These are phyloP conservation scores for Monopterus albus DNA, from an alignment of 2,113 vertebrate genomes.

Conservation along the genomic window DNA sequence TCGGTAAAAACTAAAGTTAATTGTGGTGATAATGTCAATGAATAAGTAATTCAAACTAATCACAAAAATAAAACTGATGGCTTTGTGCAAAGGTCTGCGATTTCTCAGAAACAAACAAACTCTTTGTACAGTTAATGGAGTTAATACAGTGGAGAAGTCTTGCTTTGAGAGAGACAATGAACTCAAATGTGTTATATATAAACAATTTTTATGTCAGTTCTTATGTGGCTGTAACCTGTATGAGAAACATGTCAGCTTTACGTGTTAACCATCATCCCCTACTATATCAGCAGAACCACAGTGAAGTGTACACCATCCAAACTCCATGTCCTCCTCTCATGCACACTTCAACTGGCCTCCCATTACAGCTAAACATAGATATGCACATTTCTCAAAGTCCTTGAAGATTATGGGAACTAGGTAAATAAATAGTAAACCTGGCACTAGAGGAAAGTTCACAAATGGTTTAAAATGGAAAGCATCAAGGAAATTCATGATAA, in stretches of 20 bases:
- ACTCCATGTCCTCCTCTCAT: slow-evolving; percentile 51
- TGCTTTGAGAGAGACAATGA: too few relatives aligned
- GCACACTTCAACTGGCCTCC: slow-evolving; percentile 38
- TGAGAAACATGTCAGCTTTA: background rate
- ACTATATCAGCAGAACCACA: too few relatives aligned
- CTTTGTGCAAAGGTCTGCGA: too few relatives aligned
- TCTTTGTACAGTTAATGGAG: too few relatives aligned
- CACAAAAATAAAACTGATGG: too few relatives aligned
- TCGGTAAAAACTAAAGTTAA: too few relatives aligned
- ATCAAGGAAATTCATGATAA: background rate
- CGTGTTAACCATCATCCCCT: too few relatives aligned
- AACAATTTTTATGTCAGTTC: too few relatives aligned
- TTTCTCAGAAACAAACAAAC: too few relatives aligned
- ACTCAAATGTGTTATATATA: too few relatives aligned
- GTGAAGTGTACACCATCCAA: slow-evolving; percentile 28
- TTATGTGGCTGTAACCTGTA: too few relatives aligned
- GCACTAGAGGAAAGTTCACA: background rate
- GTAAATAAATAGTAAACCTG: slow-evolving; percentile 31
- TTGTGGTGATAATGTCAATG: background rate
- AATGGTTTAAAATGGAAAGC: background rate
- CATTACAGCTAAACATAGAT: slow-evolving; percentile 68
- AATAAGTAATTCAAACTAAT: background rate
- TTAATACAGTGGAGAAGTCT: too few relatives aligned
- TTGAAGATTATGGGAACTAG: slow-evolving; percentile 35
- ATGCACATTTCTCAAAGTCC: slow-evolving; percentile 41